Conservation (phyloP, 2,797 vertebrate genomes). For the Fundulus diaphanus region DNA sequence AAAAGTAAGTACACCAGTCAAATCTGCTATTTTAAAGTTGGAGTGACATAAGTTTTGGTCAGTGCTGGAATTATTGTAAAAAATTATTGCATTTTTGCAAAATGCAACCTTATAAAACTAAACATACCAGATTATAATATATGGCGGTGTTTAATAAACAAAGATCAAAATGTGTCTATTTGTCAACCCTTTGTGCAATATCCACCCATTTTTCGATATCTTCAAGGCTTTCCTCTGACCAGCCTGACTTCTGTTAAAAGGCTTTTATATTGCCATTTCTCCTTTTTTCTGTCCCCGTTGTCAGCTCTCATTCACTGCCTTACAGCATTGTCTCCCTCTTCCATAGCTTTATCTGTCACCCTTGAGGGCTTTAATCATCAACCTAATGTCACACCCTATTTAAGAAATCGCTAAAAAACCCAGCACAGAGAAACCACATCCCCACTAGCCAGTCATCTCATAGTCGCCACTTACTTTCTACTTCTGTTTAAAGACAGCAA, state of each 20-base stretch:
- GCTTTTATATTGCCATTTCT: constrained; percentile 15
- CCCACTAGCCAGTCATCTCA: constrained; percentile 13
- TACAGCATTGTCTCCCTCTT: constrained; percentile 36
- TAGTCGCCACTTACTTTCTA: constrained; percentile 3
- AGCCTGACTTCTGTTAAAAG: constrained; percentile 24
- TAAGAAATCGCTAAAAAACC: constrained; percentile 30
- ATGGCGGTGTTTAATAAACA: background rate
- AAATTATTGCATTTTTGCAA: too few relatives aligned
- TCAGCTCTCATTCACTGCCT: constrained; percentile 50
- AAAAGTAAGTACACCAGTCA: background rate
- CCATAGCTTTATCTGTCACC: constrained; percentile 55
- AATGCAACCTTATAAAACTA: background rate
- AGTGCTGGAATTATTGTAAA: background rate
- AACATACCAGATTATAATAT: background rate
- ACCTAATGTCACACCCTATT: constrained; percentile 64
- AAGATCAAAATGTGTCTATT: background rate
- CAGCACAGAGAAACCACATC: constrained; percentile 9
- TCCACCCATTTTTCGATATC: background rate
- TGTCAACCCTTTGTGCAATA: background rate
- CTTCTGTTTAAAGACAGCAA: background rate
- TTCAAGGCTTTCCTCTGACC: background rate
- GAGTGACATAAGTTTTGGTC: background rate
- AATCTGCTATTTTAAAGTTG: background rate
- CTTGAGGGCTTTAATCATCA: constrained; percentile 65
- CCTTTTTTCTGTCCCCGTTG: constrained; percentile 11